These are phyloP conservation scores for Picathartes gymnocephalus DNA, from an alignment of 2,113 vertebrate genomes.

Conservation along the genomic window DNA sequence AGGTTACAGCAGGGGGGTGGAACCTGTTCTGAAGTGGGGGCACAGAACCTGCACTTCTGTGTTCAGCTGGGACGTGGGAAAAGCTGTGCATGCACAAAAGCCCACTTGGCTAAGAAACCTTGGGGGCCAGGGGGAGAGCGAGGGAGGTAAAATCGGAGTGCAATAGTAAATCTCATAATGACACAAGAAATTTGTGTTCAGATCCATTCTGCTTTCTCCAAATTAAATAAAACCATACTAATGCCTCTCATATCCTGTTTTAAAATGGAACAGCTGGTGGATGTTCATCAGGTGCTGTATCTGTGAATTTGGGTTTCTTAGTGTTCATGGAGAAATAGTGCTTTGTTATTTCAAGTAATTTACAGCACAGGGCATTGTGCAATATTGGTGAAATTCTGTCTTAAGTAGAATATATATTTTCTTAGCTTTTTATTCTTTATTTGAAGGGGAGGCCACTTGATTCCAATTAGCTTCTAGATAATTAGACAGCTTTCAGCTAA, in stretches of 20 bases:
- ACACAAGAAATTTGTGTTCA: neutral
- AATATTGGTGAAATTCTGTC: neutral
- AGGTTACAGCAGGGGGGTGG: neutral
- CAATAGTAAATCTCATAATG: neutral
- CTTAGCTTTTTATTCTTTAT: neutral
- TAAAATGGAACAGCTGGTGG: neutral
- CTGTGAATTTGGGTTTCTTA: neutral
- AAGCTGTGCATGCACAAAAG: neutral
- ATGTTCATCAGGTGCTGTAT: neutral
- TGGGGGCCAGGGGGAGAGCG: neutral
- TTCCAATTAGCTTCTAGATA: neutral
- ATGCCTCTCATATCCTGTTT: neutral
- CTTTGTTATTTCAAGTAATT: neutral
- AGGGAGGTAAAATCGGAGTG: neutral
- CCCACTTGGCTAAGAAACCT: neutral
- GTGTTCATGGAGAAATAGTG: neutral
- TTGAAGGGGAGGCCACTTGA: neutral
- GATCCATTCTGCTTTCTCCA: neutral
- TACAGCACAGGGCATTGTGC: neutral
- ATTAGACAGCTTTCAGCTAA: neutral
- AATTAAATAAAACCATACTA: neutral
- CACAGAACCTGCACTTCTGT: neutral
- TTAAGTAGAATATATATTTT: neutral
- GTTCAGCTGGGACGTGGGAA: neutral
- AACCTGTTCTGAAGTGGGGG: accelerated